Conservation (phyloP, 92 coral and sea anemone species). For the Scolanthus callimorphus region DNA sequence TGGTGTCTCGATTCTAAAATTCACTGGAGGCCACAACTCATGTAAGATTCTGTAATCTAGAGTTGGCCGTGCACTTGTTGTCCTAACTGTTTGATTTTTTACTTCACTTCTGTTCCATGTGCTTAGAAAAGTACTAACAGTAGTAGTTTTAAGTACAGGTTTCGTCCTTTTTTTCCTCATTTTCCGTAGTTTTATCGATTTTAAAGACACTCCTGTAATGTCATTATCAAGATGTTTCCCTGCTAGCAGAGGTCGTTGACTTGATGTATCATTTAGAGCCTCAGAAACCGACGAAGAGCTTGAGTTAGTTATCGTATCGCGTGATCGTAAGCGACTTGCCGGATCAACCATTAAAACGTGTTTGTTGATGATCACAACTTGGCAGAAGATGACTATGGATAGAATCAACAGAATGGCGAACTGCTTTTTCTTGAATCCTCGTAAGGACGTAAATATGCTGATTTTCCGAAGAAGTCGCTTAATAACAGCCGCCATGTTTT, state of each 20-base stretch:
- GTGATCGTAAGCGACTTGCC: neutral
- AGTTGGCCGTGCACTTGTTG: conserved; percentile 6
- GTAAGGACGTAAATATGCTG: too few relatives aligned
- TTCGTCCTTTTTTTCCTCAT: neutral
- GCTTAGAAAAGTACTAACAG: too few relatives aligned
- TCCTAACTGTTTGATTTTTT: neutral
- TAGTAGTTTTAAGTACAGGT: neutral
- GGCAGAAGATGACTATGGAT: neutral
- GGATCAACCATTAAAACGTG: neutral
- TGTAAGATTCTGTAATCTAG: conserved; percentile 16
- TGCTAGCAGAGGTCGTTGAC: neutral
- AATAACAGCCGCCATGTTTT: too few relatives aligned
- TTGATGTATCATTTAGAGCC: neutral
- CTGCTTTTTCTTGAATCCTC: neutral
- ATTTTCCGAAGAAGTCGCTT: too few relatives aligned
- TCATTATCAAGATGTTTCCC: neutral
- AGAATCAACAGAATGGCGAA: neutral
- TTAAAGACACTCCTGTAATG: neutral
- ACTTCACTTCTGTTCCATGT: neutral
- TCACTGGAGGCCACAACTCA: conserved; percentile 21
- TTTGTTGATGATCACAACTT: neutral
- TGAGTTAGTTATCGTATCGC: neutral
- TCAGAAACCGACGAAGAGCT: neutral
- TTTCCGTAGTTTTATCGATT: neutral
- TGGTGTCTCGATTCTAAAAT: conserved; percentile 12